phyloP scores from a whole-genome alignment of 2,797 vertebrate genomes.

The Aplochiton taeniatus region DNA sequence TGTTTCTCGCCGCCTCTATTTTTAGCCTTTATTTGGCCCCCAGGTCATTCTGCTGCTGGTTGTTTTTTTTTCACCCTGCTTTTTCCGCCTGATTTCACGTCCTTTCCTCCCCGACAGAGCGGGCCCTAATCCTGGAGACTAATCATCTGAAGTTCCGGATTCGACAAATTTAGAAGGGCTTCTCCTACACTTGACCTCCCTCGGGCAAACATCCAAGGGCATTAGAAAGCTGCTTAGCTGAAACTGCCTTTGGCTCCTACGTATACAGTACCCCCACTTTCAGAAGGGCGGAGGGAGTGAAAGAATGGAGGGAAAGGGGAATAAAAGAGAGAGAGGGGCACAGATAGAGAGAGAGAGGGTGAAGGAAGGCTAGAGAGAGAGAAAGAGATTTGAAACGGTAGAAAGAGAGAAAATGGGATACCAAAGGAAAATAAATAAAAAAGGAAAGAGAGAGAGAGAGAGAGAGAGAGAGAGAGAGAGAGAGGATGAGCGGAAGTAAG shows the following conservation, averaged over 20 bases:
- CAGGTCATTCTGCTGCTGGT: slow-evolving; percentile 32
- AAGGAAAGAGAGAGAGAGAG: slow-evolving; percentile 15
- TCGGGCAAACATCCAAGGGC: slow-evolving; percentile 63
- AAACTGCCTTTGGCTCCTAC: slow-evolving; percentile 58
- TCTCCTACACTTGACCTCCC: slow-evolving; percentile 63
- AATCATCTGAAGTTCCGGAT: slow-evolving; percentile 51
- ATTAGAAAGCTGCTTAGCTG: slow-evolving; percentile 66
- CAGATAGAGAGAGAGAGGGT: not conserved
- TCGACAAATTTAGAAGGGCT: slow-evolving; percentile 48
- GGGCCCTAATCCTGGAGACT: slow-evolving; percentile 61
- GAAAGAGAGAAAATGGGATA: slow-evolving; percentile 27
- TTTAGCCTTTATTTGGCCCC: slow-evolving; percentile 41
- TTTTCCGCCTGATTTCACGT: slow-evolving; percentile 55
- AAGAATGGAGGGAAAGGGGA: slow-evolving; percentile 1
- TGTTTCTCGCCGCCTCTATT: slow-evolving; percentile 48
- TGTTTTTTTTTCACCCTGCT: slow-evolving; percentile 28
- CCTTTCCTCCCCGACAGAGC: slow-evolving; percentile 56
- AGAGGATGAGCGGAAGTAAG: slow-evolving; percentile 5
- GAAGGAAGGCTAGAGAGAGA: not conserved
- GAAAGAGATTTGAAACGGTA: not conserved
- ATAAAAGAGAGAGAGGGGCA: not conserved
- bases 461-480: not conserved
- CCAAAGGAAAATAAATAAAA: slow-evolving; percentile 24
- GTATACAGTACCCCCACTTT: slow-evolving; percentile 27
- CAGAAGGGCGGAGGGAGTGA: slow-evolving; percentile 2